A percentile compares a stretch with the other conserved stretches of the same genome.
Conservation (phyloP, 2,797 vertebrate genomes). For the Pipistrellus pygmaeus region DNA sequence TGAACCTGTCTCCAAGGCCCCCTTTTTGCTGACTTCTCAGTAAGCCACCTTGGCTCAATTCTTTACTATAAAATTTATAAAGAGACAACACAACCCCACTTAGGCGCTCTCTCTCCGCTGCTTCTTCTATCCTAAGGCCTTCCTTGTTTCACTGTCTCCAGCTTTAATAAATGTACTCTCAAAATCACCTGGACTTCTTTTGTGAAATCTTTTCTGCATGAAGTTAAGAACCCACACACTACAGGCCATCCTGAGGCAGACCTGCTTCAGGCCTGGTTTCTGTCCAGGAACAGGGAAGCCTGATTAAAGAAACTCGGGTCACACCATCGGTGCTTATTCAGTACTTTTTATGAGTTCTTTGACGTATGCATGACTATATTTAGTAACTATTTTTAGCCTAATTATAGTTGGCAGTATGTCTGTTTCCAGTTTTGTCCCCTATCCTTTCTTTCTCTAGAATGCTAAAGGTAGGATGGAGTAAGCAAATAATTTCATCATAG, state of each 20-base stretch:
- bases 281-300: background rate
- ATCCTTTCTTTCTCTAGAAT: constrained; percentile 53
- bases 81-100: background rate
- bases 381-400: constrained; percentile 43
- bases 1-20: background rate
- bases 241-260: background rate
- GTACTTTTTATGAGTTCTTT: background rate
- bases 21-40: background rate
- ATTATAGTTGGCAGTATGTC: constrained; percentile 48
- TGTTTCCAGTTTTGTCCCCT: constrained; percentile 39
- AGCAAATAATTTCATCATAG: constrained; percentile 58
- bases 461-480: constrained; percentile 20
- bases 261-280: background rate
- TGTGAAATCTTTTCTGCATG: background rate
- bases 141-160: background rate
- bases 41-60: background rate
- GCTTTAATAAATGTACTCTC: background rate
- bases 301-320: background rate
- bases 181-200: background rate
- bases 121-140: background rate
- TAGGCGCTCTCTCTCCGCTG: background rate
- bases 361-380: constrained; percentile 45
- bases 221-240: background rate
- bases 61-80: no score
- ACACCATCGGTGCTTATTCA: background rate